A percentile compares a stretch with the other conserved stretches of the same genome.
phyloP scores from a whole-genome alignment of 2,113 vertebrate genomes.

The Nipponia nippon region DNA sequence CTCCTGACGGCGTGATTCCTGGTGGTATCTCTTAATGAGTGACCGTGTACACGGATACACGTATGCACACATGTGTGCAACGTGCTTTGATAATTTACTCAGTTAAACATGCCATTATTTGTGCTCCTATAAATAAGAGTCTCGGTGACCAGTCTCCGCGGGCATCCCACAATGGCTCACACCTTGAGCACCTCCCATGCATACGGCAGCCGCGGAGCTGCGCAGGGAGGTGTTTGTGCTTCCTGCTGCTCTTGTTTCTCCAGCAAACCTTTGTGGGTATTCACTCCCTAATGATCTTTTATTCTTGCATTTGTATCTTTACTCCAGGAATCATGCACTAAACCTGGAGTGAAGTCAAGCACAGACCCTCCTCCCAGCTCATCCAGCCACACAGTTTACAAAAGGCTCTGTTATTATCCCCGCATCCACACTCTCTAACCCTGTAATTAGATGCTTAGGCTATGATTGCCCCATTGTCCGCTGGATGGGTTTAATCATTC shows the following conservation, averaged over 20 bases:
- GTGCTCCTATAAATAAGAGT: background rate
- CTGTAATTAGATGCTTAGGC: slow-evolving; percentile 68
- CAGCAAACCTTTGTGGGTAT: background rate
- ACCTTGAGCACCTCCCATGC: fast-evolving
- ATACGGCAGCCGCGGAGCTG: fast-evolving
- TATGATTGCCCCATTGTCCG: slow-evolving; percentile 68
- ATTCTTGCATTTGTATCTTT: background rate
- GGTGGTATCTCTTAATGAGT: fast-evolving
- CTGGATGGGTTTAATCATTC: slow-evolving; percentile 68
- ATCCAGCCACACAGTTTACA: background rate
- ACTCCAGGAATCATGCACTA: background rate
- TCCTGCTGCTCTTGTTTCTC: background rate
- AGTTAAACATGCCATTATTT: fast-evolving
- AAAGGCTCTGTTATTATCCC: slow-evolving; percentile 40
- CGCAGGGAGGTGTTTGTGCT: background rate
- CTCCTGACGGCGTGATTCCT: fast-evolving
- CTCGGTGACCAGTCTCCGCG: fast-evolving
- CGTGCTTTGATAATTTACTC: background rate
- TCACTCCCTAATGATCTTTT: background rate
- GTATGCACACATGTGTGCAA: fast-evolving
- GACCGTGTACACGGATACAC: fast-evolving
- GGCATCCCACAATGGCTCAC: fast-evolving
- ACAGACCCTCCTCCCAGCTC: background rate
- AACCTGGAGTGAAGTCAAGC: background rate
- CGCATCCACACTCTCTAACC: slow-evolving; percentile 10